Evolutionary conservation across 2,888 invertebrate genomes (phyloP), one percentile per base, ranked within the genome.

Genomic region (Tetrapedia diversipes): DNA sequence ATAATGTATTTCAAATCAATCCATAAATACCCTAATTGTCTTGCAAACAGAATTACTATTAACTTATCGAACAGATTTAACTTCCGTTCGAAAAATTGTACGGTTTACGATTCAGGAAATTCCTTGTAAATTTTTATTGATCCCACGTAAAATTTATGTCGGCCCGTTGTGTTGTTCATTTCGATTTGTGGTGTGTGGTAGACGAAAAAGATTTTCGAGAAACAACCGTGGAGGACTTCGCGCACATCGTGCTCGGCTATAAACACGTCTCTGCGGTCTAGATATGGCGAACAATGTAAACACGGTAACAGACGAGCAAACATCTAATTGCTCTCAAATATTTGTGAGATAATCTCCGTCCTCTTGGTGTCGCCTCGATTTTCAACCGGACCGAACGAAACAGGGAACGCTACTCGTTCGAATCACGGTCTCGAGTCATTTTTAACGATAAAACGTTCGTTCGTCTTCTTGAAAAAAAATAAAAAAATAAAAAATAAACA

Each of bases 281-380:
- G 88, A 90, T 90, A 89, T 80, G 86, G 81, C 79, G 84, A 88
- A 87, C 85, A 82, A 83, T 85, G 90, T 86, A 90, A 90, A 90
- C 88, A 89, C 77, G 79, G 86, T 88, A 90, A 89, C 89, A 82
- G 88, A 85, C 85, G 86, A 78, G 89, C 87, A 91, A 91, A 91
- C 89, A 91, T 82, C 88, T 90, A 91, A 91, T 91, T 90, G 88
- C 87, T 82, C 86, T 89, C 90, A 91, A 90, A 91, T 90, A 90
- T 91, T 91, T 90, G 90, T 87, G 71, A 87, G 89, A 89, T 91
- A 86, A 91, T 90, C 89, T 85, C 80, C 75, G 78, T 60, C 34
- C 71, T 78, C 82, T 72, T 75, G 71, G 61, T 77, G 80, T 79
- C 69, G 77, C 57, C 82, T 79, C 71, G 65, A 77, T 82, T 79